phyloP scores from a whole-genome alignment of 1,140 invertebrate species.

The Pogonomyrmex californicus region DNA sequence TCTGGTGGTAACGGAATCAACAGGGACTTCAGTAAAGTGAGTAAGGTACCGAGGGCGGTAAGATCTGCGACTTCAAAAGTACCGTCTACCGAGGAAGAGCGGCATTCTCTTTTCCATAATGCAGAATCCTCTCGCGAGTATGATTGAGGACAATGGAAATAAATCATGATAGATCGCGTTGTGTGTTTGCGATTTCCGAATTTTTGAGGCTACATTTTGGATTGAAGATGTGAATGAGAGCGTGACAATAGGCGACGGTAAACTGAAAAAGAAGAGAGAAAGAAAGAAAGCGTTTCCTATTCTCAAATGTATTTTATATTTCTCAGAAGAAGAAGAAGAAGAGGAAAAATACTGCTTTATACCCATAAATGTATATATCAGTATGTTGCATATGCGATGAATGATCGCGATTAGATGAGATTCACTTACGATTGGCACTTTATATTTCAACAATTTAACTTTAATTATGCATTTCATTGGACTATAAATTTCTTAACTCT shows the following conservation, averaged over 20 bases:
- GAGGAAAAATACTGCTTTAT: background rate
- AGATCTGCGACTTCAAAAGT: conserved; percentile 86
- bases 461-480: background rate
- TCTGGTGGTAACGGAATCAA: conserved; percentile 86
- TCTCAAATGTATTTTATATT: conserved; percentile 27
- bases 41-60: conserved; percentile 82
- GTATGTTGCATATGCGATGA: background rate
- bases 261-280: background rate
- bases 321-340: background rate
- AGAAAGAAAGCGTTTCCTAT: conserved; percentile 6
- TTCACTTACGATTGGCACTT: background rate
- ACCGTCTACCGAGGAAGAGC: conserved; percentile 89
- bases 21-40: conserved; percentile 88
- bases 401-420: background rate
- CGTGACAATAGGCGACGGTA: background rate
- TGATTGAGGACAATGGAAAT: conserved; percentile 86
- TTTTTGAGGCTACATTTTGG: conserved; percentile 15
- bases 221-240: conserved; percentile 3
- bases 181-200: conserved; percentile 33
- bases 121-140: conserved; percentile 92
- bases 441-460: background rate
- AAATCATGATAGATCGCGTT: conserved; percentile 32
- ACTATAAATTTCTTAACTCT: background rate
- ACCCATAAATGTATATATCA: background rate
- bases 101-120: conserved; percentile 89